Base-by-base conservation (phyloP, 35 echinoderm and acorn worm genomes). In the Diadema setosum region DNA sequence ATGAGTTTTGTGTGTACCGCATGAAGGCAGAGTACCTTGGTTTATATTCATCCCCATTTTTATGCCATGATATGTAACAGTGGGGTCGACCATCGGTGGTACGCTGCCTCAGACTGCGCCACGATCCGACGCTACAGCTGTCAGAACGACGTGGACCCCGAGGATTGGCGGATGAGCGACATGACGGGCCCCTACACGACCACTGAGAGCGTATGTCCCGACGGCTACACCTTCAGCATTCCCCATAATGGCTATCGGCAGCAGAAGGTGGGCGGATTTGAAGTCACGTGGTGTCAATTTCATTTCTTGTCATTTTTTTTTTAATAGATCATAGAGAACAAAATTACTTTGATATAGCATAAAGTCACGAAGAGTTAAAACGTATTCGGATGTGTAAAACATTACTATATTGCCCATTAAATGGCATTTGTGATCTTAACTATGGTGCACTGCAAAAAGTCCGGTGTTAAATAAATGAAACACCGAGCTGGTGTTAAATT, bases 181-280 rank as follows among this genome's bases (percentile, higher is more conserved):
- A 39, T 24, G 8, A 36, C 43, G 35, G 89, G 84, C 45, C 87
- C 95, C 20, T 94, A 85, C 44, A 56, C 35, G 24, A 25, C 46
- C 17, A 55, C 3, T 3, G 34, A 31, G 5, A 39, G 42, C 34
- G 78, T 58, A 4, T 96, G 94, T 59, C 89, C 89, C 64, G 65
- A 88, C 30, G 89, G 89, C 15, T 96, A 85, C 45, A 64, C 39
- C 3, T 96, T 96, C 76, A 91, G 90, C 44, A 74, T 96, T 23
- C 94, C 94, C 14, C 90, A 87, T 55, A 70, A 91, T 84, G 94
- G 94, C 9, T 96, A 82, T 42, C 40, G 74, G 52, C 78, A 88
- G 35, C 85, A 92, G 70, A 96, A 91, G 94, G 94, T 92, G 52
- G n/a, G n/a, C 5, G 45, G 34, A 12, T 76, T 20, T 21, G 5